phyloP scores from a whole-genome alignment of 2,888 invertebrate genomes.

The Tenthredo scrophulariae region DNA sequence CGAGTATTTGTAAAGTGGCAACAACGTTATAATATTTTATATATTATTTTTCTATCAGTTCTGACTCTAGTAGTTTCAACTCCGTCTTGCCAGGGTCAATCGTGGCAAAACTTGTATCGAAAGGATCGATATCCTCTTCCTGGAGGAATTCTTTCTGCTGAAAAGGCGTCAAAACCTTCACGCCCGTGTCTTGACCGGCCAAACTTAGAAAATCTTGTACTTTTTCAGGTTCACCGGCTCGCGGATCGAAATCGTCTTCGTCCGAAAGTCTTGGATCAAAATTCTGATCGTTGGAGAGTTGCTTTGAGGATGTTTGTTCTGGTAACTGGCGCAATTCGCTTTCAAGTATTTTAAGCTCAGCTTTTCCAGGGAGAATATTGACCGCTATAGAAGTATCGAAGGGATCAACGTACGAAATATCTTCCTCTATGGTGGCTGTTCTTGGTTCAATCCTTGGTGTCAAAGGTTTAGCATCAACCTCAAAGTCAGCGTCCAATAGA shows the following conservation, averaged over 20 bases:
- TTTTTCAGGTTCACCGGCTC: constrained; percentile 75
- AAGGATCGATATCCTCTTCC: constrained; percentile 85
- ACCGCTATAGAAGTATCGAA: constrained; percentile 93
- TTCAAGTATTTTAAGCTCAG: constrained; percentile 88
- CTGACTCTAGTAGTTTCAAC: constrained; percentile 88
- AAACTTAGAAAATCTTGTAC: constrained; percentile 78
- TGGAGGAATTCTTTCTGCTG: constrained; percentile 73
- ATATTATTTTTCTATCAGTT: constrained; percentile 80
- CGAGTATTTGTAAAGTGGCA: constrained; percentile 10
- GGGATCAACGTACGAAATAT: constrained; percentile 84
- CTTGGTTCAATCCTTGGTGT: constrained; percentile 82
- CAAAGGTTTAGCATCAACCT: constrained; percentile 85
- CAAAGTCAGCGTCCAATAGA: constrained; percentile 80
- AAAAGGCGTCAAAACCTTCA: constrained; percentile 75
- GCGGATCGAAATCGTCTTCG: constrained; percentile 80
- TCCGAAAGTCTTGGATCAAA: constrained; percentile 62
- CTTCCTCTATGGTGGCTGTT: constrained; percentile 73
- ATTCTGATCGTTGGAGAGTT: constrained; percentile 64
- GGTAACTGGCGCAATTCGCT: constrained; percentile 85
- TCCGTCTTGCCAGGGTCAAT: constrained; percentile 89
- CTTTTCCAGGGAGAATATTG: constrained; percentile 88
- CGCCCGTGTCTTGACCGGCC: constrained; percentile 80
- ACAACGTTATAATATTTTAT: constrained; percentile 22
- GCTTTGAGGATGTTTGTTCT: constrained; percentile 70
- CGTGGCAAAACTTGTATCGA: constrained; percentile 90